These are phyloP conservation scores for Hipposideros larvatus DNA, from an alignment of 2,797 vertebrate genomes.

Conservation along the genomic window DNA sequence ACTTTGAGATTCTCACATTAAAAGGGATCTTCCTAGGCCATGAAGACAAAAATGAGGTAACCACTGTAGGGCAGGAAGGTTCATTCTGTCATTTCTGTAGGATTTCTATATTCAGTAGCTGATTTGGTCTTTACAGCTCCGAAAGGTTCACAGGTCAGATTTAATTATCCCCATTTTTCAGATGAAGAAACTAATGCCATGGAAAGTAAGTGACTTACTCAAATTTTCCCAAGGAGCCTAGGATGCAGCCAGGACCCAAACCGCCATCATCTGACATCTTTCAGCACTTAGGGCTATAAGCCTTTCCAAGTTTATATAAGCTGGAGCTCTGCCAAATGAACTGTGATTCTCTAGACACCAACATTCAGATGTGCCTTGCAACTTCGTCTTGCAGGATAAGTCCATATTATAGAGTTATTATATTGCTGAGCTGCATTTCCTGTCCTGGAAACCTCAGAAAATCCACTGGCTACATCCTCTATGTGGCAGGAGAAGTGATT, in stretches of 20 bases:
- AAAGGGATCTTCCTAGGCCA: neutral
- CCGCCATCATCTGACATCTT: conserved; percentile 63
- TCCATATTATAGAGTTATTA: conserved; percentile 57
- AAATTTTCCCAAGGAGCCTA: conserved; percentile 39
- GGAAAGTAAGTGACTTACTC: neutral
- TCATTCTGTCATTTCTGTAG: neutral
- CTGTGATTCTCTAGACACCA: conserved; percentile 59
- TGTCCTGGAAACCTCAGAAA: conserved; percentile 52
- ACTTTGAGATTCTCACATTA: neutral
- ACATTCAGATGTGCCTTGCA: conserved; percentile 41
- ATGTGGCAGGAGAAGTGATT: neutral
- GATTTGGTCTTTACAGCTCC: neutral
- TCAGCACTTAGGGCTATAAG: neutral
- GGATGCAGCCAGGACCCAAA: conserved; percentile 26
- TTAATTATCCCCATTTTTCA: conserved; percentile 11
- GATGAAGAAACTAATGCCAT: conserved; percentile 24
- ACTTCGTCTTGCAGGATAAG: conserved; percentile 31
- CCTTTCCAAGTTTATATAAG: conserved; percentile 61
- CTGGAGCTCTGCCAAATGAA: conserved; percentile 65
- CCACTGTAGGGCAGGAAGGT: neutral
- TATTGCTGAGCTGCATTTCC: neutral
- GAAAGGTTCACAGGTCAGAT: neutral
- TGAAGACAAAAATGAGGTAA: neutral
- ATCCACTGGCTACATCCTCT: neutral
- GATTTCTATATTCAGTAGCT: neutral